Percentiles rank a stretch among this genome's conserved stretches.
Evolutionary conservation across 2,888 invertebrate genomes (phyloP).

Genomic region (Hirudinaria manillensis): DNA sequence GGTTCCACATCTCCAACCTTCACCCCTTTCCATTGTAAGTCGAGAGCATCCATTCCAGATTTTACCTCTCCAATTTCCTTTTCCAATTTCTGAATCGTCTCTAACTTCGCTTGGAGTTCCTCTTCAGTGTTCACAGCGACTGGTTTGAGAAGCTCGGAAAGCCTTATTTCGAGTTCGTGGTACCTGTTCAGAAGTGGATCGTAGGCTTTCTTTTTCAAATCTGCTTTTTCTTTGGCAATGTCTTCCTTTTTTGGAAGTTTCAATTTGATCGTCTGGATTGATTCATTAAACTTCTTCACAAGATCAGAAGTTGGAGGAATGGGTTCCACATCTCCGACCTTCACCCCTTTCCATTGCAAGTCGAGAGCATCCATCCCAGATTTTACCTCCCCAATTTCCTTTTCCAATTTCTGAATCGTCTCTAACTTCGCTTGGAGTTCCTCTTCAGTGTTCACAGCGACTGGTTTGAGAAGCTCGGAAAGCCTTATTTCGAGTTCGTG

Average conservation of each 20-base stretch:
- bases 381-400: conserved; percentile 14
- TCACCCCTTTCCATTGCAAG: conserved; percentile 10
- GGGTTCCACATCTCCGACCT: background rate
- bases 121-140: background rate
- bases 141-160: background rate
- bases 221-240: conserved; percentile 10
- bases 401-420: background rate
- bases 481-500: background rate
- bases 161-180: background rate
- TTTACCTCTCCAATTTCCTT: conserved; percentile 14
- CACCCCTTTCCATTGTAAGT: conserved; percentile 11
- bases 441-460: conserved; percentile 2
- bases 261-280: background rate
- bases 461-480: background rate
- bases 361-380: background rate
- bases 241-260: conserved; percentile 16
- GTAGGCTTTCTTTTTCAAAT: background rate
- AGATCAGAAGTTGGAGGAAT: background rate
- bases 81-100: background rate
- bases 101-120: background rate
- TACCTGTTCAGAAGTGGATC: conserved; percentile 1
- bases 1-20: conserved; percentile 8
- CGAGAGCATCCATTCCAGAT: background rate
- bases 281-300: background rate
- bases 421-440: background rate